phyloP scores from a whole-genome alignment of 2,797 vertebrate species.

The Falco concolor region DNA sequence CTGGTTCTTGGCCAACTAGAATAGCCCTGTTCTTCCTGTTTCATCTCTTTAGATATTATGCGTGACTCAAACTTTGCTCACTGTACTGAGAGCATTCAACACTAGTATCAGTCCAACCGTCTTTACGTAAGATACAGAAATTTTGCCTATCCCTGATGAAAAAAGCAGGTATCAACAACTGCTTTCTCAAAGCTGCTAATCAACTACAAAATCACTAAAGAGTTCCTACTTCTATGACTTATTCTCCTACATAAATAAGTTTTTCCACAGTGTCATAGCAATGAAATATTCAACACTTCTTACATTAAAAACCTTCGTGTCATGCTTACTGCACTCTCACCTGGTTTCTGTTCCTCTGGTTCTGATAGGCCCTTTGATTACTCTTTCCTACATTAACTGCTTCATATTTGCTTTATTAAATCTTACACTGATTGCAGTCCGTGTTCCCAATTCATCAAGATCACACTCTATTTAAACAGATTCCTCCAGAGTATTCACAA shows the following conservation, averaged over 20 bases:
- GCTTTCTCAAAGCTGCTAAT: background rate
- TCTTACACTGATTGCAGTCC: constrained; percentile 17
- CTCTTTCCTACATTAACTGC: background rate
- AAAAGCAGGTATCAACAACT: background rate
- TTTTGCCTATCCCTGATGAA: background rate
- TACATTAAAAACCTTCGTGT: background rate
- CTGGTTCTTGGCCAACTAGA: background rate
- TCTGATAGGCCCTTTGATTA: background rate
- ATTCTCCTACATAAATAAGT: background rate
- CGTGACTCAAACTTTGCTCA: background rate
- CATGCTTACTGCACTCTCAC: background rate
- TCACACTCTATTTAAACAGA: constrained; percentile 36
- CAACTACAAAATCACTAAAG: background rate
- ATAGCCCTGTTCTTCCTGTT: background rate
- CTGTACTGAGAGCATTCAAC: background rate
- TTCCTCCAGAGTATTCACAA: constrained; percentile 29
- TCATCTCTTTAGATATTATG: background rate
- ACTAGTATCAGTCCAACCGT: background rate
- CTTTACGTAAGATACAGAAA: background rate
- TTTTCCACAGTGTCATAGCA: background rate
- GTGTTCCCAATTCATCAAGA: constrained; percentile 19
- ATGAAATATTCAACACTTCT: background rate
- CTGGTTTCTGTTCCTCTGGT: background rate
- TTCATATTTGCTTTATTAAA: constrained; percentile 39
- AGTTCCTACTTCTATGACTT: background rate